Percentiles rank a stretch among this genome's conserved stretches.
These are phyloP conservation scores for Canis aureus DNA, from an alignment of 2,113 vertebrate species.

Conservation along the genomic window DNA sequence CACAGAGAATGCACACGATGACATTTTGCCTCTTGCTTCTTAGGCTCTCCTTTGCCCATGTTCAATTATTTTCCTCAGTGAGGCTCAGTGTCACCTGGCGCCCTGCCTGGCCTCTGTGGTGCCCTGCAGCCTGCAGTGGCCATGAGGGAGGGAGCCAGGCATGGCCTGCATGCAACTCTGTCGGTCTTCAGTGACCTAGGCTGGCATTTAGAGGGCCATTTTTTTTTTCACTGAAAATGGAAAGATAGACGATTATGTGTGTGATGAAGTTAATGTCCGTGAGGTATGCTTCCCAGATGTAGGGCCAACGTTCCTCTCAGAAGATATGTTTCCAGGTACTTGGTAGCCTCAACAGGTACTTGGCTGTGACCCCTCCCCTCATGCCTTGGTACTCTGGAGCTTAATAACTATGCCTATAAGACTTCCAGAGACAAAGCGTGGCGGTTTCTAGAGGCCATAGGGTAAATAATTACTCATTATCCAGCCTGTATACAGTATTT, in stretches of 20 bases:
- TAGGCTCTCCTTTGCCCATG: neutral
- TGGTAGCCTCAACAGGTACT: neutral
- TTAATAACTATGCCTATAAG: neutral
- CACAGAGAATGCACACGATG: neutral
- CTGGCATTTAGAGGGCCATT: neutral
- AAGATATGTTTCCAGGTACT: neutral
- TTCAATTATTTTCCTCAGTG: neutral
- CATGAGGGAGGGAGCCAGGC: neutral
- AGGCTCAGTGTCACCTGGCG: neutral
- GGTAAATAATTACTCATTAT: neutral
- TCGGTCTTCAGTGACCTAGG: neutral
- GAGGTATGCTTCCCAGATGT: neutral
- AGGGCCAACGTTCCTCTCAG: neutral
- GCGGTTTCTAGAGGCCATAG: neutral
- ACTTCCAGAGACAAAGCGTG: neutral
- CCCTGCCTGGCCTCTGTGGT: neutral
- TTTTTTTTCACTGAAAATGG: neutral
- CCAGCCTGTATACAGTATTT: neutral
- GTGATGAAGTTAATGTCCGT: neutral
- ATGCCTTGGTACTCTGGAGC: neutral
- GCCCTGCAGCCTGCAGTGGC: neutral
- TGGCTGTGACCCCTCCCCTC: neutral
- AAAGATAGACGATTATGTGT: neutral
- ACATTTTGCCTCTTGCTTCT: neutral
- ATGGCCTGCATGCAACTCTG: neutral